Conservation (phyloP, 2,797 vertebrate species). For the Chaunax sp. region DNA sequence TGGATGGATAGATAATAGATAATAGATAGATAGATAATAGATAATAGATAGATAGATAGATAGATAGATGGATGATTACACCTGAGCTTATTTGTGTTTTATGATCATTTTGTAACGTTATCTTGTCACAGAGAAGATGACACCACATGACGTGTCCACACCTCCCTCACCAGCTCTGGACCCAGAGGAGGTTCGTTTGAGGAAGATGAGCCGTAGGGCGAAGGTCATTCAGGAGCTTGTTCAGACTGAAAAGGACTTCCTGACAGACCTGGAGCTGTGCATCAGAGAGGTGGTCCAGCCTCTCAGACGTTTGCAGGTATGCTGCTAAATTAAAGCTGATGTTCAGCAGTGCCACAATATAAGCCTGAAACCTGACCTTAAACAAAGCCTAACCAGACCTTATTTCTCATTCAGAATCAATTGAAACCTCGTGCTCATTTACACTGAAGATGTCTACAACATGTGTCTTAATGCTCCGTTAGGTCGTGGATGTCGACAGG, state of each 20-base stretch:
- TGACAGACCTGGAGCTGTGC: conserved; percentile 90
- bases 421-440: too few relatives aligned
- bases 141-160: conserved; percentile 77
- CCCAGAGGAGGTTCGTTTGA: conserved; percentile 82
- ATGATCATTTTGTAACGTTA: neutral
- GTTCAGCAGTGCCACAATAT: too few relatives aligned
- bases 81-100: neutral
- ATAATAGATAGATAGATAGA: too few relatives aligned
- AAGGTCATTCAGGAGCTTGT: conserved; percentile 93
- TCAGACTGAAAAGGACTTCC: conserved; percentile 93
- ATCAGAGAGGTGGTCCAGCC: conserved; percentile 92
- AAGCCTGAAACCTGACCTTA: neutral
- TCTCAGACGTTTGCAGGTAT: conserved; percentile 87
- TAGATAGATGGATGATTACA: too few relatives aligned
- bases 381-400: too few relatives aligned
- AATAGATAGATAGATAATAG: too few relatives aligned
- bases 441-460: too few relatives aligned
- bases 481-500: conserved; percentile 93
- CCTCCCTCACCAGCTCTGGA: conserved; percentile 75
- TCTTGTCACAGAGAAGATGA: conserved; percentile 91
- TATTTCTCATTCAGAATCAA: too few relatives aligned
- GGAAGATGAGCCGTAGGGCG: conserved; percentile 90
- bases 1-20: too few relatives aligned
- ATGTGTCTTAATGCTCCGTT: conserved; percentile 21
- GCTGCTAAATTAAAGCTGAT: too few relatives aligned